Evolutionary conservation across 2,113 vertebrate genomes (phyloP).

Genomic region (Mus spicilegus): DNA sequence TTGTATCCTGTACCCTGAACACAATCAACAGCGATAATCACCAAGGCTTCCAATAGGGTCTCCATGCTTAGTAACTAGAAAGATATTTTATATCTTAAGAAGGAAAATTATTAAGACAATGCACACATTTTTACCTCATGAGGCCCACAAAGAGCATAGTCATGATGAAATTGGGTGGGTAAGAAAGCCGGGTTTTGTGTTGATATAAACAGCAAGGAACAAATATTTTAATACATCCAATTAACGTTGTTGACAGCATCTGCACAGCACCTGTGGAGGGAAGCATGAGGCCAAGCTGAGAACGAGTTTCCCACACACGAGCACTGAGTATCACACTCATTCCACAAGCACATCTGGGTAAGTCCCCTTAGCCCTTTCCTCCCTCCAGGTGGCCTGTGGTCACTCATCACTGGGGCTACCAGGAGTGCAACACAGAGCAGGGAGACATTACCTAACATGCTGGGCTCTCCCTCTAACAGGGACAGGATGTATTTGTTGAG

Average conservation of each 20-base stretch:
- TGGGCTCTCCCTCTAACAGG: slow-evolving; percentile 95
- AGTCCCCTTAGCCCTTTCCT: background rate
- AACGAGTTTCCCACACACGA: background rate
- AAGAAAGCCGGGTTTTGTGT: slow-evolving; percentile 93
- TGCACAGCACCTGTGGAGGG: slow-evolving; percentile 92
- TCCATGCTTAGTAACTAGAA: accelerated
- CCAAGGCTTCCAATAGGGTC: accelerated
- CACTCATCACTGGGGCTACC: background rate
- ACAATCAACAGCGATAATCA: accelerated
- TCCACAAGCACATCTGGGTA: background rate
- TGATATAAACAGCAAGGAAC: slow-evolving; percentile 95
- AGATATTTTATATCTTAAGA: too few species aligned
- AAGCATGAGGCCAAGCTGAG: accelerated
- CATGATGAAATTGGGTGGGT: slow-evolving; percentile 96
- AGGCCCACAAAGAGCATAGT: slow-evolving; percentile 98
- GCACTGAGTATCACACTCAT: background rate
- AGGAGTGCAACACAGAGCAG: too few species aligned
- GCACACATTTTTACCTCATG: slow-evolving; percentile 91
- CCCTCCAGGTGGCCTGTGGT: background rate
- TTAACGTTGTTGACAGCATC: slow-evolving; percentile 97
- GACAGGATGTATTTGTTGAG: slow-evolving; percentile 99
- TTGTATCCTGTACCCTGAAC: accelerated
- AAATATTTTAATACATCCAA: slow-evolving; percentile 94
- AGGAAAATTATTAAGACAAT: background rate
- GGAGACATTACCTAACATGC: slow-evolving; percentile 92